A percentile compares a stretch with the other conserved stretches of the same genome.
These are phyloP conservation scores for Asteroscopus sphinx DNA, from an alignment of 2,888 invertebrate genomes.

Conservation along the genomic window DNA sequence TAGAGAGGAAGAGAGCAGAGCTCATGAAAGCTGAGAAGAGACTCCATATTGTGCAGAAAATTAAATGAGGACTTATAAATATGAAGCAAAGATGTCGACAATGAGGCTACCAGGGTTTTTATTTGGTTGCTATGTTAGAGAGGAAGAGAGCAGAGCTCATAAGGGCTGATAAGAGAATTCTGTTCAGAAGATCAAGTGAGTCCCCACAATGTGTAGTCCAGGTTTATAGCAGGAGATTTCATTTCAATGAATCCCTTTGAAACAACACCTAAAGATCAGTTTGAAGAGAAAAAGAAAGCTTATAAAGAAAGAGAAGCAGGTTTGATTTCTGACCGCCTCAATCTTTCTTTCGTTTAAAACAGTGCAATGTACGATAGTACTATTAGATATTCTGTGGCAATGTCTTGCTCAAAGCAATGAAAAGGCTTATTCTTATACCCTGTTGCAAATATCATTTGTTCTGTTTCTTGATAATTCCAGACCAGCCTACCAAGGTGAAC, in stretches of 20 bases:
- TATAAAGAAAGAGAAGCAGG: no score
- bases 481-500: conserved; percentile 99
- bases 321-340: no score
- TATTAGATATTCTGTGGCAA: no score
- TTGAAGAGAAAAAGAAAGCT: no score
- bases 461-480: conserved; percentile 75
- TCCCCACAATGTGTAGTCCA: neutral
- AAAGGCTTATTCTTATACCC: no score
- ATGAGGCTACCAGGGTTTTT: conserved; percentile 93
- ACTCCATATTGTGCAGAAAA: conserved; percentile 97
- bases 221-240: no score
- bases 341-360: no score
- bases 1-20: conserved; percentile 96
- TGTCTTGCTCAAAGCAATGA: no score
- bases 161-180: conserved; percentile 97
- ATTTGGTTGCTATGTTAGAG: conserved; percentile 97
- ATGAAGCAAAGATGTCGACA: neutral
- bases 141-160: conserved; percentile 96
- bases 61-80: conserved; percentile 90
- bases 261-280: no score
- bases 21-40: conserved; percentile 98
- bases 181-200: conserved; percentile 96
- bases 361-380: no score
- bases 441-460: neutral
- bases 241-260: no score